These are phyloP conservation scores for Scaptodrosophila lebanonensis DNA, from an alignment of 1,140 invertebrate species.

Conservation along the genomic window DNA sequence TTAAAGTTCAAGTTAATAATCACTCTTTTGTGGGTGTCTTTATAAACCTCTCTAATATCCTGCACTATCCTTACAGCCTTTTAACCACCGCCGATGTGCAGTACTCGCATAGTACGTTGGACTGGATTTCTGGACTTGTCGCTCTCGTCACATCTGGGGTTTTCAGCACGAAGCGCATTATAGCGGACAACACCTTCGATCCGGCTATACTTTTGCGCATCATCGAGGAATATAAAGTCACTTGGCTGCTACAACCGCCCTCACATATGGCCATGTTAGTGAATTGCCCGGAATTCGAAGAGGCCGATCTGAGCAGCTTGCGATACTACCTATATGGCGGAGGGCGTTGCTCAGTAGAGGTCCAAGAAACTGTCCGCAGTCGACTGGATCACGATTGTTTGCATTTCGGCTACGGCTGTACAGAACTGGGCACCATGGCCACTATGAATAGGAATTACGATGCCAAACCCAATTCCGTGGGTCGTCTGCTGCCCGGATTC, in stretches of 20 bases:
- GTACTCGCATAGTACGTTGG: conserved; percentile 44
- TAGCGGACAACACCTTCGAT: conserved; percentile 48
- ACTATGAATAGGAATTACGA: conserved; percentile 39
- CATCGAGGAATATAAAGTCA: conserved; percentile 41
- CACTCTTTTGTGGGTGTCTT: too few species aligned
- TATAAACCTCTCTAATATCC: too few species aligned
- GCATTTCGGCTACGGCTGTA: conserved; percentile 42
- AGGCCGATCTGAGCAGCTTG: conserved; percentile 32
- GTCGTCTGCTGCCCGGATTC: conserved; percentile 25
- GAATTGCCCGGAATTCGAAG: conserved; percentile 33
- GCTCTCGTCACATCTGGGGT: conserved; percentile 35
- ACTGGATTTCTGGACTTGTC: conserved; percentile 56
- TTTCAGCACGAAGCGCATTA: conserved; percentile 47
- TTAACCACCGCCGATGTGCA: conserved; percentile 46
- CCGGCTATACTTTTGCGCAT: conserved; percentile 27
- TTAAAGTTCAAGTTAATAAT: too few species aligned
- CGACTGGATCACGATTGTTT: conserved; percentile 32
- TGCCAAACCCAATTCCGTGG: conserved; percentile 52
- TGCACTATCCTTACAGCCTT: conserved; percentile 1
- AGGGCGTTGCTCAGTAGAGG: conserved; percentile 34
- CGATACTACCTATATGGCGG: conserved; percentile 40
- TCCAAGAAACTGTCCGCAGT: conserved; percentile 30
- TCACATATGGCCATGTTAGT: conserved; percentile 46
- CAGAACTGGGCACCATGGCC: conserved; percentile 36
- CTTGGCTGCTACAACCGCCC: conserved; percentile 49